Percentiles rank a stretch among this genome's conserved stretches.
Conservation (phyloP, 1,140 invertebrate species). For the Drosophila bipectinata region DNA sequence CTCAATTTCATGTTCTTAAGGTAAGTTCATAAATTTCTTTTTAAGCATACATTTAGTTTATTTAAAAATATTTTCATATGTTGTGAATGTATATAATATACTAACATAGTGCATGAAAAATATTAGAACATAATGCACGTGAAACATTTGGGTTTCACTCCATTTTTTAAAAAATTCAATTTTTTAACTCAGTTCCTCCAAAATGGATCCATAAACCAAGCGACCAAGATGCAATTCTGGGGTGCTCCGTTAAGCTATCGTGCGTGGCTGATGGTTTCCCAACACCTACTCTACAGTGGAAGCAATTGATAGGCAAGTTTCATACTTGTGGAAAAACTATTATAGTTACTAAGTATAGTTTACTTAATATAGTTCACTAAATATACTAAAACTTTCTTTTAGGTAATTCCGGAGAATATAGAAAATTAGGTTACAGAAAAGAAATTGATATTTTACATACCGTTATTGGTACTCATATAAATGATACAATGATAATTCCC, state of each 20-base stretch:
- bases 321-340: background rate
- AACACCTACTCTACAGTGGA: slow-evolving; percentile 89
- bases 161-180: background rate
- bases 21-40: too few relatives aligned
- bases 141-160: too few relatives aligned
- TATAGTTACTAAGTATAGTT: background rate
- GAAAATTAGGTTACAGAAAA: slow-evolving; percentile 84
- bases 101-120: too few relatives aligned
- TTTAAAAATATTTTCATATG: too few relatives aligned
- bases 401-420: slow-evolving; percentile 86
- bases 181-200: slow-evolving; percentile 88
- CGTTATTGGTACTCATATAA: slow-evolving; percentile 83
- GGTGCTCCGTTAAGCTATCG: slow-evolving; percentile 88
- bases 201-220: slow-evolving; percentile 92
- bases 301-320: slow-evolving; percentile 85
- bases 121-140: too few relatives aligned
- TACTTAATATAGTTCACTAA: too few relatives aligned
- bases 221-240: slow-evolving; percentile 89
- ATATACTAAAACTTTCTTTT: background rate
- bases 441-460: slow-evolving; percentile 51
- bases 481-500: slow-evolving; percentile 85
- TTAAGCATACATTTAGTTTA: too few relatives aligned
- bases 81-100: too few relatives aligned
- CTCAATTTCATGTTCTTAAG: too few relatives aligned
- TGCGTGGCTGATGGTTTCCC: slow-evolving; percentile 92